phyloP scores from a whole-genome alignment of 2,888 invertebrate species.

The Dioctria linearis region DNA sequence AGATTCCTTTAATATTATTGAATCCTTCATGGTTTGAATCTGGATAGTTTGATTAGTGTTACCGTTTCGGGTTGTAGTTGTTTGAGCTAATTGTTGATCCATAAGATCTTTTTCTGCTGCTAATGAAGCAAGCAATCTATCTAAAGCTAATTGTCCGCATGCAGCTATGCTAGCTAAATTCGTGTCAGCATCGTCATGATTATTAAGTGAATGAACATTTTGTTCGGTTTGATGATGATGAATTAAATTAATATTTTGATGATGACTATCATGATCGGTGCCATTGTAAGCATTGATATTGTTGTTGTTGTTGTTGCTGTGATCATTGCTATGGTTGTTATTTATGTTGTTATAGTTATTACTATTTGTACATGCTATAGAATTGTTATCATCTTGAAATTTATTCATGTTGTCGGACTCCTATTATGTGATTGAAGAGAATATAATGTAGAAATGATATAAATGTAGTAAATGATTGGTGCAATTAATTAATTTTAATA shows the following conservation, averaged over 20 bases:
- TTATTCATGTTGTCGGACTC: conserved; percentile 60
- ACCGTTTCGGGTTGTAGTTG: background rate
- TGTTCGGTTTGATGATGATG: conserved; percentile 26
- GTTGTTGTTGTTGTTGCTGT: conserved; percentile 28
- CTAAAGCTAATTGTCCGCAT: conserved; percentile 61
- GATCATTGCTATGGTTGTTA: conserved; percentile 47
- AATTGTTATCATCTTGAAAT: conserved; percentile 57
- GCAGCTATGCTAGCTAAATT: conserved; percentile 56
- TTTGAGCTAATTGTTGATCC: conserved; percentile 58
- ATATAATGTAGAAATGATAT: conserved; percentile 4
- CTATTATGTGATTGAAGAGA: conserved; percentile 58
- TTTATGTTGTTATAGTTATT: conserved; percentile 50
- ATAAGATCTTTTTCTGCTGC: conserved; percentile 61
- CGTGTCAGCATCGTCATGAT: conserved; percentile 39
- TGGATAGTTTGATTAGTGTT: background rate
- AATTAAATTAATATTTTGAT: conserved; percentile 50
- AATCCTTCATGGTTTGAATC: background rate
- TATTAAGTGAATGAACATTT: conserved; percentile 41
- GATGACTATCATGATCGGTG: conserved; percentile 48
- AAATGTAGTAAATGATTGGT: background rate
- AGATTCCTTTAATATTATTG: background rate
- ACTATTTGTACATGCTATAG: conserved; percentile 56
- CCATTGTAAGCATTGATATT: conserved; percentile 48
- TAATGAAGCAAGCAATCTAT: conserved; percentile 61
- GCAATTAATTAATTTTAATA: too few species aligned